Evolutionary conservation across 2,888 invertebrate genomes (phyloP).

Genomic region (Oscheius onirici): DNA sequence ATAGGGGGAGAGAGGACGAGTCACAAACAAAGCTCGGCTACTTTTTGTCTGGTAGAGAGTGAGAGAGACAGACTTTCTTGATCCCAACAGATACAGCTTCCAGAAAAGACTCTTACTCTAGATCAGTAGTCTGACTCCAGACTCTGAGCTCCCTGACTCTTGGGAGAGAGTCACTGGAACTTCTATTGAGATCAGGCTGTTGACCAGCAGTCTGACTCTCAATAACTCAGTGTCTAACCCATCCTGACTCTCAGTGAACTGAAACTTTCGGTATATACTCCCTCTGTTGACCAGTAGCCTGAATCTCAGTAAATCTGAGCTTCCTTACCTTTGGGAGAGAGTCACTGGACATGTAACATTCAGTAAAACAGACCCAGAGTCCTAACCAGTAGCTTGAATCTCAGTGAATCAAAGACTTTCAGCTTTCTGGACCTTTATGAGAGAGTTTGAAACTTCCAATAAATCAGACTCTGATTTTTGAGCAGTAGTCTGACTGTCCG

Average conservation of each 20-base stretch:
- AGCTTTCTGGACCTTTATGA: too few species aligned
- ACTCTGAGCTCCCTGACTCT: not conserved
- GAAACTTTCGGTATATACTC: too few species aligned
- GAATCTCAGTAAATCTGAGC: not conserved
- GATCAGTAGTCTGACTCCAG: not conserved
- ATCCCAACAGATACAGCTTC: too few species aligned
- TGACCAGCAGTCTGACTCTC: too few species aligned
- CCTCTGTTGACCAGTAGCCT: not conserved
- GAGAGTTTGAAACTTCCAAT: too few species aligned
- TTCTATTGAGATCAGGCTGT: not conserved
- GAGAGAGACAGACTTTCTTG: too few species aligned
- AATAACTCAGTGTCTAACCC: too few species aligned
- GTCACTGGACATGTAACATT: not conserved
- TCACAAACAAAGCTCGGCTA: not conserved
- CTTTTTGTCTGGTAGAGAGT: not conserved
- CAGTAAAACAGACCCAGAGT: too few species aligned
- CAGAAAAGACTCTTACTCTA: too few species aligned
- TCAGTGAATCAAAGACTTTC: too few species aligned
- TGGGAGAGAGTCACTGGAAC: not conserved
- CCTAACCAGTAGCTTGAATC: too few species aligned
- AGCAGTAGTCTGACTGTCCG: not conserved
- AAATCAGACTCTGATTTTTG: not conserved
- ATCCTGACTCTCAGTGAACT: too few species aligned
- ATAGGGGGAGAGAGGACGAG: constrained; percentile 4
- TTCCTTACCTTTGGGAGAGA: not conserved